phyloP scores from a whole-genome alignment of 1,140 invertebrate species.

The Daktulosphaira vitifoliae region DNA sequence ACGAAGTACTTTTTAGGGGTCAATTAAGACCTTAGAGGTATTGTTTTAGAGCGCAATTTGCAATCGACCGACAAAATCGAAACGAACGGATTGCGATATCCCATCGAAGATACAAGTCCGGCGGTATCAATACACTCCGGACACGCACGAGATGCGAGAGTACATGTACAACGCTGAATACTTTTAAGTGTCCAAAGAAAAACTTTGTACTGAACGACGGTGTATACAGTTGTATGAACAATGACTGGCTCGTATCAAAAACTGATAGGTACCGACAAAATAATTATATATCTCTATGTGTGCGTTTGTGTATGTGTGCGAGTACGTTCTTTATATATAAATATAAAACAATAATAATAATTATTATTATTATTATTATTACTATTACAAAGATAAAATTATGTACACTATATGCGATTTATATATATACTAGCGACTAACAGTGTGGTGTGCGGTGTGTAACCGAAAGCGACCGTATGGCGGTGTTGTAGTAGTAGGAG shows the following conservation, averaged over 20 bases:
- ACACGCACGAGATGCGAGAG: too few relatives aligned
- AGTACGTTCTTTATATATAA: not conserved
- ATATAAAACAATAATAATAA: not conserved
- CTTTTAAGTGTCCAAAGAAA: too few relatives aligned
- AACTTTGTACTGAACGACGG: too few relatives aligned
- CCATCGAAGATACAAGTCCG: not conserved
- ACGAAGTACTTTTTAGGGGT: too few relatives aligned
- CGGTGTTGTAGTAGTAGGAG: too few relatives aligned
- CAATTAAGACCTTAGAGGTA: slow-evolving; percentile 10
- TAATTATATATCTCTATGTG: too few relatives aligned
- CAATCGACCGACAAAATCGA: not conserved
- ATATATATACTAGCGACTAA: not conserved
- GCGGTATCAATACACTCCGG: too few relatives aligned
- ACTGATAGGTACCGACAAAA: too few relatives aligned
- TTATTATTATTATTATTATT: not conserved
- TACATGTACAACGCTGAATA: too few relatives aligned
- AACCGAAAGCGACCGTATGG: not conserved
- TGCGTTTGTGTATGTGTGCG: not conserved
- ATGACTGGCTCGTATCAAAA: too few relatives aligned
- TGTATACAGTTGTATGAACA: too few relatives aligned
- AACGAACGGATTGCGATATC: slow-evolving; percentile 11
- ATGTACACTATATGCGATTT: not conserved
- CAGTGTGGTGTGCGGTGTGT: slow-evolving; percentile 8
- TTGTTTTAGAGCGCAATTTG: not conserved
- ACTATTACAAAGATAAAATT: too few relatives aligned